Conservation (phyloP, 2,113 vertebrate genomes). For the Mirounga angustirostris region DNA sequence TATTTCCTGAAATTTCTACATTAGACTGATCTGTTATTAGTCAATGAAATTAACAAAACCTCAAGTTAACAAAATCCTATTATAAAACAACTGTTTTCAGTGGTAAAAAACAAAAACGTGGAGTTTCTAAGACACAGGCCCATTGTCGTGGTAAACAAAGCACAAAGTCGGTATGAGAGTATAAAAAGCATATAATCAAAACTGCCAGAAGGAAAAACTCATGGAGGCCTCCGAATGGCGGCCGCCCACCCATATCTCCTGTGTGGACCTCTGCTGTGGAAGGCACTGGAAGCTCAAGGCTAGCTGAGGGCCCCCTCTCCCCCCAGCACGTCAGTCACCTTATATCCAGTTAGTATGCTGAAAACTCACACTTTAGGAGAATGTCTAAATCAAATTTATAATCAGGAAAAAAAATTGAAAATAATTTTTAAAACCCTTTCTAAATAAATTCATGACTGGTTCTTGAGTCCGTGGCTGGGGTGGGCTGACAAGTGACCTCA, state of each 20-base stretch:
- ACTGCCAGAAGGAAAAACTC: neutral
- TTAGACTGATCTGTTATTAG: neutral
- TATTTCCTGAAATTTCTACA: slow-evolving; percentile 41
- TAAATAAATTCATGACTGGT: neutral
- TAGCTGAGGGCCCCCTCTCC: neutral
- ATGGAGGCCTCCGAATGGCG: neutral
- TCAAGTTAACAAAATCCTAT: neutral
- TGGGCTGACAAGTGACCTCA: neutral
- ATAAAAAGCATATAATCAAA: neutral
- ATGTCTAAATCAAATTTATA: neutral
- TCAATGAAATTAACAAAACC: neutral
- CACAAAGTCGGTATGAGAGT: neutral
- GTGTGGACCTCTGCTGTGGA: neutral
- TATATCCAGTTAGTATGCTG: neutral
- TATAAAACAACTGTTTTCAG: neutral
- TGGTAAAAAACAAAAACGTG: neutral
- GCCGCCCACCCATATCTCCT: neutral
- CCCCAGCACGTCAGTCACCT: neutral
- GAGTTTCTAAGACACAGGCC: neutral
- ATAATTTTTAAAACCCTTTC: neutral
- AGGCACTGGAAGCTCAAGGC: neutral
- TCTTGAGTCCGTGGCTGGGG: neutral
- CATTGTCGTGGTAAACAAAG: neutral
- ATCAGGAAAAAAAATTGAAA: neutral
- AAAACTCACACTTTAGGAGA: neutral